Evolutionary conservation across 2,888 invertebrate species (phyloP), one percentile per base, ranked within the genome.

Genomic region (Drosophila prostipennis): DNA sequence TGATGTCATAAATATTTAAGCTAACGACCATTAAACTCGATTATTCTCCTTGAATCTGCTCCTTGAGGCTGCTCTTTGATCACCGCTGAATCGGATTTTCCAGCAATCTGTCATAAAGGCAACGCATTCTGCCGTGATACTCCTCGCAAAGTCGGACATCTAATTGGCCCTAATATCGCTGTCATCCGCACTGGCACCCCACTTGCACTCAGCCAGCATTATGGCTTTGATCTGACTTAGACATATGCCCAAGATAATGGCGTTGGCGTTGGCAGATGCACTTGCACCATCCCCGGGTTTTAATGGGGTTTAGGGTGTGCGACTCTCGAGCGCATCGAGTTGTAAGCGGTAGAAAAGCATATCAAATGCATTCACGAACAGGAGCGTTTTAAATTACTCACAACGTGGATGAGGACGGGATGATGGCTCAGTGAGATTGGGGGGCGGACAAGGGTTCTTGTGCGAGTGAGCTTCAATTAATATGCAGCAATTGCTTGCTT

Each of bases 381-480:
- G 19, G 10, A 76, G 69, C 76, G 76, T 51, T 78, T 75, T 78
- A 84, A 73, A 79, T 73, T 63, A 68, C 76, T 84, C 71, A 64
- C 60, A 72, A 71, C 54, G 56, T 51, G 39, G 49, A 42, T n/a
- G 65, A 29, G 46, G 6, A 26, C 0, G 26, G 52, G 23, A 43
- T 52, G 65, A 57, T 69, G 70, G 36, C 39, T 65, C 46, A 69
- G 70, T 69, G 39, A 54, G 16, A 42, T 8, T 29, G 29, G 51
- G 32, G 29, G 52, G 29, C 23, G 65, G 29, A 19, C 19, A 19
- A 19, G 46, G 16, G 10, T 19, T 13, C 16, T 0, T 67, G 55
- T 49, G 51, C 63, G 65, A 80, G 70, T 67, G 69, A 53, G 48
- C 61, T 69, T 78, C 71, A 87, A 87, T 84, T 87, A 84, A 87